Conservation (phyloP, 2,797 vertebrate species). For the Halcyon leucocephala region DNA sequence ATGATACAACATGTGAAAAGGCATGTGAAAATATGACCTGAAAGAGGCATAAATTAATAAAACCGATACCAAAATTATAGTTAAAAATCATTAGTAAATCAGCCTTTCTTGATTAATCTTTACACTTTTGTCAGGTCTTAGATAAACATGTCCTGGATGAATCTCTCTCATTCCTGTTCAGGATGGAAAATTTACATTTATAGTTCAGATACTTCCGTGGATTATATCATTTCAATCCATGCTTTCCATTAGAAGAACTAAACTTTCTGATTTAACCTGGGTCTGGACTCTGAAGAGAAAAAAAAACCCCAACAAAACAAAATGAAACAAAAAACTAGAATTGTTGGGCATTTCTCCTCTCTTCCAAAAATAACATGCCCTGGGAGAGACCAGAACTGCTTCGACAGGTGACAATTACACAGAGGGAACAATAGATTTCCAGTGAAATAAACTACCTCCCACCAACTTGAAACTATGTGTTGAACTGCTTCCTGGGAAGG, state of each 20-base stretch:
- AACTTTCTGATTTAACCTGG: not conserved
- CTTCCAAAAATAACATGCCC: not conserved
- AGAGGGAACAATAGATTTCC: not conserved
- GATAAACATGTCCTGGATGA: not conserved
- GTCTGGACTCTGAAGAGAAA: not conserved
- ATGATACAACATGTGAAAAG: not conserved
- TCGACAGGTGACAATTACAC: not conserved
- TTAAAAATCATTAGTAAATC: not conserved
- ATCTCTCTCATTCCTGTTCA: not conserved
- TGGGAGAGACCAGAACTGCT: not conserved
- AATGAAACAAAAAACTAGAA: no score
- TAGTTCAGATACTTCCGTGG: not conserved
- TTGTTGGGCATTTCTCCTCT: not conserved
- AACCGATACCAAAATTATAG: not conserved
- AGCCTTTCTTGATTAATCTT: not conserved
- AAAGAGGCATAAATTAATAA: not conserved
- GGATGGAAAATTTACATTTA: not conserved
- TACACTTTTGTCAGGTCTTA: not conserved
- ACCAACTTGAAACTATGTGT: not conserved
- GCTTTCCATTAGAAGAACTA: not conserved
- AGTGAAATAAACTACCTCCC: not conserved
- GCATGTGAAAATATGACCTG: not conserved
- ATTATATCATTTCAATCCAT: not conserved
- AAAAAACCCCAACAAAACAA: no score
- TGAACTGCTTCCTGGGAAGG: not conserved